Base-by-base conservation (phyloP, 2,888 invertebrate genomes). In the Agrochola lychnidis region DNA sequence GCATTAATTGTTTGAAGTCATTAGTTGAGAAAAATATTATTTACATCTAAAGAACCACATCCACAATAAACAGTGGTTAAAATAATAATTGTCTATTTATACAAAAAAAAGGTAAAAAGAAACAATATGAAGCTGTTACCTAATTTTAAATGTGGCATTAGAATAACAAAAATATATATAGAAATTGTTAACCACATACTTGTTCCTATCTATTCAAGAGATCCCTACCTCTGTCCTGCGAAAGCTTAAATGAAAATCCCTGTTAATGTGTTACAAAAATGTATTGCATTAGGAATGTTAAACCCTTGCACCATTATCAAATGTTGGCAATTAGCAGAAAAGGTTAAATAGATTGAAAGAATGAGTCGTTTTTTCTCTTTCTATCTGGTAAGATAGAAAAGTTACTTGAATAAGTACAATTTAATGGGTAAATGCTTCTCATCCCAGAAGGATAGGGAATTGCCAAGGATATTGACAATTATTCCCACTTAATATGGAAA, bases 11-110 rank as follows among this genome's bases (percentile, higher is more conserved):
- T 67, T 57, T 59, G 53, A 19, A 70, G 61, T 70, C 36, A 62
- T 59, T 48, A 70, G 14, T 64, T 30, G 57, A 69, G 19, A 36
- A n/a, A 53, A 62, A 30, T 64, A 62, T 63, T 76, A 85, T 76
- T 85, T 70, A 85, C 76, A 82, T 69, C 76, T 81, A 85, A 69
- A 69, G 22, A 69, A 81, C 76, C 85, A 82, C 71, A 67, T 82
- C 71, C 85, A 82, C 82, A 36, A 62, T 61, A 48, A 51, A 76
- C 53, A 74, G 61, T 25, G 12, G 2, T 53, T 62, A 45, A 75
- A 59, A 71, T 51, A 71, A 74, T 51, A 69, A 48, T 61, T 40
- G 30, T 62, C 48, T 82, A 76, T 56, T 12, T 59, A 16, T 51
- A 69, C 19, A 70, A 59, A 36, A 61, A 56, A 51, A 61, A 67